Evolutionary conservation across 1,140 invertebrate genomes (phyloP), one percentile per base, ranked within the genome.

Genomic region (Sinella curviseta): DNA sequence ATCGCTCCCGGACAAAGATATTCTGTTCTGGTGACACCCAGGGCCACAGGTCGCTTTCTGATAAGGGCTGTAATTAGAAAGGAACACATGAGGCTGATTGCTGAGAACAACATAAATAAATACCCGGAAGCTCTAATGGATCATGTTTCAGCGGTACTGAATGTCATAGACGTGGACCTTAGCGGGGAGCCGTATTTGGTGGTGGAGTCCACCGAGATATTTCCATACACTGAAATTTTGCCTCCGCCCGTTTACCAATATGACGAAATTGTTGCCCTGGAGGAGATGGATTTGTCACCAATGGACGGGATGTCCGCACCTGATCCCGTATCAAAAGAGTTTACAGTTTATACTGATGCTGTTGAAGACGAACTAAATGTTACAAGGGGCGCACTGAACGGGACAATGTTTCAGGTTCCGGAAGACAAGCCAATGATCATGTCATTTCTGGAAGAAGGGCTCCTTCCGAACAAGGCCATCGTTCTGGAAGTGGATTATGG

Each of bases 21-120:
- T n/a, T n/a, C n/a, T n/a, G n/a, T n/a, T n/a, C n/a, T n/a, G 79
- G 34, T 36, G 28, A 81, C 77, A 77, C 48, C 75, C 20, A 54
- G n/a, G 0, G 54, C 57, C 1, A 26, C 17, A 17, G n/a, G 4
- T 28, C 24, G 16, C 30, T 30, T 12, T 34, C 28, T 28, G n/a
- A 74, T 74, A 26, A 75, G 28, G 60, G 36, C 26, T n/a, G 65
- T 74, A 2, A 20, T 74, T 2, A n/a, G 67, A 2, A 78, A 24
- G 12, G 60, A 67, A 30, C 24, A 8, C 24, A 8, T 67, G 8
- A n/a, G 8, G 4, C 60, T 67, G 4, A 24, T 67, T 30, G 60
- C 4, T 4, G 60, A 24, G 12, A n/a, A n/a, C n/a, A 67, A 67
- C n/a, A 67, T 67, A 12, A 67, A 67, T 30, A 67, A 67, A 67